Percentiles rank a stretch among this genome's conserved stretches.
phyloP scores from a whole-genome alignment of 1,140 invertebrate species.

The Drosophila tropicalis region DNA sequence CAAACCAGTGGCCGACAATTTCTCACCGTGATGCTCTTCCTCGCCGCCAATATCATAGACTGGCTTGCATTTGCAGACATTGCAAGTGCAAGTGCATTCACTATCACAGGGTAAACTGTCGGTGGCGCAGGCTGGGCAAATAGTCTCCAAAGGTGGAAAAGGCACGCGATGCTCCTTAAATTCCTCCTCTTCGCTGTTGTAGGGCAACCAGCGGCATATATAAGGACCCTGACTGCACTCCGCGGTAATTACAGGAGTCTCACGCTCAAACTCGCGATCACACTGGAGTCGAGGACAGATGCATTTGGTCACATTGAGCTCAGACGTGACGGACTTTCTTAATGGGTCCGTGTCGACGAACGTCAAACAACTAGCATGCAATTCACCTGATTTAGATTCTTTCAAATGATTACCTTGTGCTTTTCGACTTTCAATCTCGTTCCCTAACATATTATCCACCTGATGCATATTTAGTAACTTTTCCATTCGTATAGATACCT shows the following conservation, averaged over 20 bases:
- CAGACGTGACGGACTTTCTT: not conserved
- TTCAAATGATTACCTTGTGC: not conserved
- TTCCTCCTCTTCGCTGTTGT: slow-evolving; percentile 43
- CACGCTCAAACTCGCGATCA: slow-evolving; percentile 16
- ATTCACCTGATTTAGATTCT: no score
- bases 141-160: slow-evolving; percentile 34
- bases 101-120: slow-evolving; percentile 39
- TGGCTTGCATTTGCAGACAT: slow-evolving; percentile 44
- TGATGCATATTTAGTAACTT: not conserved
- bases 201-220: slow-evolving; percentile 65
- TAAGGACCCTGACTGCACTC: slow-evolving; percentile 74
- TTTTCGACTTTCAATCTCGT: no score
- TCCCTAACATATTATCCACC: no score
- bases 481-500: not conserved
- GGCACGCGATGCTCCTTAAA: slow-evolving; percentile 43
- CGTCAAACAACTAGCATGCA: not conserved
- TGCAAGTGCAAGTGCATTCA: slow-evolving; percentile 63
- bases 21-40: slow-evolving; percentile 50
- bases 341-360: not conserved
- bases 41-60: slow-evolving; percentile 25
- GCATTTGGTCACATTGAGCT: slow-evolving; percentile 24
- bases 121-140: slow-evolving; percentile 47
- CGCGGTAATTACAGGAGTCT: slow-evolving; percentile 48
- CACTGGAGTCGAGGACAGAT: slow-evolving; percentile 44
- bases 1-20: slow-evolving; percentile 39